Base-by-base conservation (phyloP, 2,888 invertebrate genomes). In the Crepidodera aurea region DNA sequence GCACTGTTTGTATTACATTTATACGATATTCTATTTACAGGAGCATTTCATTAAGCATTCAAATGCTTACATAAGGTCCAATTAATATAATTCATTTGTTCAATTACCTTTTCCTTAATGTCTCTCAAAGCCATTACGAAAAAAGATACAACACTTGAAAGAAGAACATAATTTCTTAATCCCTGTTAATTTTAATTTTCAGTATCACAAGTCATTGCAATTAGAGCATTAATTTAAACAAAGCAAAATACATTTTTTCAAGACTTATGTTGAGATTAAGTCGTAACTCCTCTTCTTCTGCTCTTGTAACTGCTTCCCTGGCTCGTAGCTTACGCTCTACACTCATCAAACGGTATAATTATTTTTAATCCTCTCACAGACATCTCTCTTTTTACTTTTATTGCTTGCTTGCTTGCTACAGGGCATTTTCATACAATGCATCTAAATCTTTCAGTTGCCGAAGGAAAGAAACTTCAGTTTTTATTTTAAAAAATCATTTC, bases 151-250 rank as follows among this genome's bases (percentile, higher is more conserved):
- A 68, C 34, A 54, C 50, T 53, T 56, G 37, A 62, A 57, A 55
- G 50, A 62, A 65, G 44, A 64, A 59, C 59, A 65, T 68, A 65
- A 69, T 64, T 65, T 65, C 60, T 60, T 72, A 71, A 73, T 71
- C 70, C 68, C 62, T 67, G 68, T 62, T 70, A 70, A 71, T 72
- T 71, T 69, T 64, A 44, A 44, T 44, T 54, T 54, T 42, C 60
- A 65, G 61, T 63, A 65, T 55, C 25, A 67, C 65, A 61, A 69
- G 67, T 67, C 65, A 68, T 70, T 69, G 64, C 66, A 70, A 69
- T 66, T 68, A 68, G 62, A 64, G 65, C 59, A 59, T 44, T 51
- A 54, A 40, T 40, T 51, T 25, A 56, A 48, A 55, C 48, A 69
- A 68, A 65, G 69, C 39, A 67, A 67, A 69, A 68, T 67, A 67